Evolutionary conservation across 2,888 invertebrate species (phyloP).

Genomic region (Lysandra bellargus): DNA sequence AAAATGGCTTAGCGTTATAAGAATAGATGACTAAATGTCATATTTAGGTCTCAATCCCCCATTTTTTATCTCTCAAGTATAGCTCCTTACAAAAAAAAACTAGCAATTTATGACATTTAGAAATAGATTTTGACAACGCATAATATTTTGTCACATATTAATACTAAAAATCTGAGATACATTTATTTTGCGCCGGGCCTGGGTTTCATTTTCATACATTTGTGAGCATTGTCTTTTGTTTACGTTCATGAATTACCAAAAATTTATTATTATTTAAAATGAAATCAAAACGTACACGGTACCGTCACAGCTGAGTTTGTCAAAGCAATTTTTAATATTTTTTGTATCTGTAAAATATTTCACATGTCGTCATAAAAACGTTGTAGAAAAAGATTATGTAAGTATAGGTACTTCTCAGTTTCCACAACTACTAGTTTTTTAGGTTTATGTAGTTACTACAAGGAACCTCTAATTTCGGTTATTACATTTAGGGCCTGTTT

Average conservation of each 20-base stretch:
- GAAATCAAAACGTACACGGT: not conserved
- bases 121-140: no score
- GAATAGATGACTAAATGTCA: no score
- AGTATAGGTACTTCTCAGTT: not conserved
- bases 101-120: no score
- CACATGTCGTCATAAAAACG: not conserved
- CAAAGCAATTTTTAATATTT: not conserved
- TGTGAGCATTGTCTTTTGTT: not conserved
- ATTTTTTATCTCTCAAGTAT: no score
- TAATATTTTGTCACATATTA: no score
- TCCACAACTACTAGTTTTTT: not conserved
- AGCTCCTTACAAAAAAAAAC: no score
- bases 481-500: no score
- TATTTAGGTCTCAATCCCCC: no score
- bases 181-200: no score
- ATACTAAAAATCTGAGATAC: no score
- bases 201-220: no score
- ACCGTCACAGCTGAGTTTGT: slow-evolving; percentile 21
- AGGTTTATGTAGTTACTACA: not conserved
- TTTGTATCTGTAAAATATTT: not conserved
- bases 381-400: not conserved
- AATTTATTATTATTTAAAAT: not conserved
- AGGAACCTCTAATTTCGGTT: not conserved
- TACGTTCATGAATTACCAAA: not conserved
- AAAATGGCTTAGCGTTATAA: no score